These are phyloP conservation scores for Pitta sordida DNA, from an alignment of 2,113 vertebrate species.

Conservation along the genomic window DNA sequence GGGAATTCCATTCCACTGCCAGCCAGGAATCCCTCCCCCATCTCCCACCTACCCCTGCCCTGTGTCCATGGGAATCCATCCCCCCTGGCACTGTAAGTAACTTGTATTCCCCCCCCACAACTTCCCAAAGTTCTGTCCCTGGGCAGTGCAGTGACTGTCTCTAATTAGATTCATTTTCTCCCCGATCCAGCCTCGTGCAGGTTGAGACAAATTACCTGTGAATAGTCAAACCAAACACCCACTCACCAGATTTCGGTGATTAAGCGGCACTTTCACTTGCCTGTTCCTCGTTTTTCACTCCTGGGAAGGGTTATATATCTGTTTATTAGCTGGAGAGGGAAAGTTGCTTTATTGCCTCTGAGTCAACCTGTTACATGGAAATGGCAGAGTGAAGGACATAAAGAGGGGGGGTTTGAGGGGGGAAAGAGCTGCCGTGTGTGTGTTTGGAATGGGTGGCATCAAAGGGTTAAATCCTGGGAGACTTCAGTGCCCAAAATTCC, in stretches of 20 bases:
- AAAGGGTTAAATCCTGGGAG: neutral
- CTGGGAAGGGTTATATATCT: neutral
- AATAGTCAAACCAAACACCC: neutral
- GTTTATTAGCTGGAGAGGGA: neutral
- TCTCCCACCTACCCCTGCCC: fast-evolving
- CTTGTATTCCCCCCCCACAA: neutral
- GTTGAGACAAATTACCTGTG: neutral
- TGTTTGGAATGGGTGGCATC: fast-evolving
- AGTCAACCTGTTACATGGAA: fast-evolving
- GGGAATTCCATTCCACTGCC: neutral
- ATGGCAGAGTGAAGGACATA: fast-evolving
- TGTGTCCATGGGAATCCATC: neutral
- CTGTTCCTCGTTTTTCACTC: neutral
- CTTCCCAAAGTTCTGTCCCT: neutral
- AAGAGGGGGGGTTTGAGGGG: fast-evolving
- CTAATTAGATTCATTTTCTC: neutral
- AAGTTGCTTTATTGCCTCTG: neutral
- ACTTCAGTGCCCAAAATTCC: neutral
- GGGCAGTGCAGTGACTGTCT: neutral
- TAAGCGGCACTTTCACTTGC: neutral
- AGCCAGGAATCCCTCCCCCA: neutral
- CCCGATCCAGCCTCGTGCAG: neutral
- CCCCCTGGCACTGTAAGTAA: neutral
- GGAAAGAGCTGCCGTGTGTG: fast-evolving
- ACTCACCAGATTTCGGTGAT: neutral